These are phyloP conservation scores for Cantharis lateralis DNA, from an alignment of 2,888 invertebrate genomes.

Conservation along the genomic window DNA sequence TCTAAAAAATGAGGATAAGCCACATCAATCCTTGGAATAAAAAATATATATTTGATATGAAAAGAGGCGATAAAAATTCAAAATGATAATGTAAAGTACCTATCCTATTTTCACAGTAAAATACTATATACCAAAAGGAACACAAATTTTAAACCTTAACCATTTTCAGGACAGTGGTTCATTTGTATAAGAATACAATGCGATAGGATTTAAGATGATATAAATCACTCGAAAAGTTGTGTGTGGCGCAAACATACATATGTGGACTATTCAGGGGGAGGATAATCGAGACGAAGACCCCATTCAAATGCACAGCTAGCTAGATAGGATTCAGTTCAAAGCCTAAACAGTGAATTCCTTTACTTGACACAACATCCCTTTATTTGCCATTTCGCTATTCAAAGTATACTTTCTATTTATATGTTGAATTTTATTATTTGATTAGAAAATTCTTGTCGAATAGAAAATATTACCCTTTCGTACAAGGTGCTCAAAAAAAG, in stretches of 20 bases:
- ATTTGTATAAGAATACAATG: slow-evolving; percentile 41
- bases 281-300: slow-evolving; percentile 28
- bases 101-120: slow-evolving; percentile 34
- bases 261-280: slow-evolving; percentile 22
- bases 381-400: slow-evolving; percentile 17
- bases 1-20: not conserved
- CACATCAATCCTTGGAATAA: not conserved
- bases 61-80: slow-evolving; percentile 37
- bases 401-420: slow-evolving; percentile 2
- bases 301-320: slow-evolving; percentile 24
- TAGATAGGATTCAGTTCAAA: slow-evolving; percentile 23
- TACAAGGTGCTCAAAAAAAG: too few species aligned
- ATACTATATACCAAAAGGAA: slow-evolving; percentile 32
- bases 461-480: not conserved
- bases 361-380: slow-evolving; percentile 23
- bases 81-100: slow-evolving; percentile 34
- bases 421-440: not conserved
- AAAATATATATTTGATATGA: not conserved
- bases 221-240: slow-evolving; percentile 36
- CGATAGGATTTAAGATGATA: slow-evolving; percentile 36
- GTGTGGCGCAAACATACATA: slow-evolving; percentile 30
- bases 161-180: slow-evolving; percentile 32
- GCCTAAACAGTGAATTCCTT: slow-evolving; percentile 27
- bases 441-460: not conserved
- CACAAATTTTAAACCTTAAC: slow-evolving; percentile 39